A percentile compares a stretch with the other conserved stretches of the same genome.
Conservation (phyloP, 2,113 vertebrate genomes). For the Ariopsis seemanni region DNA sequence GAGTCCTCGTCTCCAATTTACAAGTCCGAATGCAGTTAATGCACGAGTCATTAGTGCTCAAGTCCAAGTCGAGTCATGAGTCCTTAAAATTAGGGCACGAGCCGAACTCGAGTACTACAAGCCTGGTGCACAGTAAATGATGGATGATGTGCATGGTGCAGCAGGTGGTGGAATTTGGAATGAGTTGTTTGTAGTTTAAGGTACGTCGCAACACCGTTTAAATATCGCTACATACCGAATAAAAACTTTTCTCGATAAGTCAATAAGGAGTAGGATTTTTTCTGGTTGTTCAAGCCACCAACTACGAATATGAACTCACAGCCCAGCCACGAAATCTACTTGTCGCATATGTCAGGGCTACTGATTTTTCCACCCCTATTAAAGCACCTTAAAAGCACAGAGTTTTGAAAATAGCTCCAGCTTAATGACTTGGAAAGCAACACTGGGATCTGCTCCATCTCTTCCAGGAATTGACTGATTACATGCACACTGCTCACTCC, state of each 20-base stretch:
- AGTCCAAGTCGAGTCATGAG: no score
- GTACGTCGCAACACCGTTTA: neutral
- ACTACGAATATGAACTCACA: neutral
- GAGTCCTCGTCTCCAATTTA: no score
- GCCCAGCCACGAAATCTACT: neutral
- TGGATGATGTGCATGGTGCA: neutral
- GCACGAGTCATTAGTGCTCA: no score
- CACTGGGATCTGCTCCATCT: neutral
- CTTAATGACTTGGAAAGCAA: slow-evolving; percentile 1
- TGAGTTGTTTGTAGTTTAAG: neutral
- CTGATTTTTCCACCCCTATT: neutral
- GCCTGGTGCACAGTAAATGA: neutral
- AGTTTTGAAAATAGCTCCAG: neutral
- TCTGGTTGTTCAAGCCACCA: neutral
- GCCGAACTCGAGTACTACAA: no score
- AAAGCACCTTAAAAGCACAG: neutral
- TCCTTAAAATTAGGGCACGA: no score
- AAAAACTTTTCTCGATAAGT: no score
- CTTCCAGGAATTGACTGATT: slow-evolving; percentile 26
- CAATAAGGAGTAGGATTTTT: neutral
- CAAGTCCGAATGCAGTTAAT: no score
- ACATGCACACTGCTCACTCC: slow-evolving; percentile 6
- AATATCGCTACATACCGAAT: neutral
- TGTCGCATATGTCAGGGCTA: neutral
- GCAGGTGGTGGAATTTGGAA: neutral